Percentiles rank a stretch among this genome's conserved stretches.
These are phyloP conservation scores for Apocrypta bakeri DNA, from an alignment of 1,140 invertebrate genomes.

Conservation along the genomic window DNA sequence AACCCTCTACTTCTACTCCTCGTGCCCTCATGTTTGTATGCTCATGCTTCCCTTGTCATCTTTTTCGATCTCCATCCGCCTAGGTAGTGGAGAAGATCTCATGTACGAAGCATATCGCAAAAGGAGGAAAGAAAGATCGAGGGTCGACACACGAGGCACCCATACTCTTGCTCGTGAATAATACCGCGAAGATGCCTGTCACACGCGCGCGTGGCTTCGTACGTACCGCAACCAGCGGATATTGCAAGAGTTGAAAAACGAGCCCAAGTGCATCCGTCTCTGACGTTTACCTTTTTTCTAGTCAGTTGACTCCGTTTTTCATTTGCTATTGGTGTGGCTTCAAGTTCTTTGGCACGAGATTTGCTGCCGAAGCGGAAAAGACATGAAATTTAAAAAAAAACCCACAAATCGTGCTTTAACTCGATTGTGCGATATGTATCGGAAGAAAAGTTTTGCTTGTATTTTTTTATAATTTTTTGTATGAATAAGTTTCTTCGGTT, in stretches of 20 bases:
- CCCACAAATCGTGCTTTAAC: too few relatives aligned
- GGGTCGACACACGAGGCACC: neutral
- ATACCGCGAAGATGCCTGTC: neutral
- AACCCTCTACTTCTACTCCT: too few relatives aligned
- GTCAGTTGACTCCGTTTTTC: neutral
- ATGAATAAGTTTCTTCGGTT: too few relatives aligned
- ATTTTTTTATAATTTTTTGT: too few relatives aligned
- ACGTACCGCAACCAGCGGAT: neutral
- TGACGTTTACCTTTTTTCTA: neutral
- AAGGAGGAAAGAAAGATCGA: too few relatives aligned
- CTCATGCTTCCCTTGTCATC: too few relatives aligned
- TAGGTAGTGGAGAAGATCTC: neutral
- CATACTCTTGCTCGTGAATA: neutral
- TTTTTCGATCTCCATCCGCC: neutral
- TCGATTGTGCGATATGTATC: too few relatives aligned
- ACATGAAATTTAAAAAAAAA: too few relatives aligned
- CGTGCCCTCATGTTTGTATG: too few relatives aligned
- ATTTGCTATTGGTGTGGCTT: neutral
- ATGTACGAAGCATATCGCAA: neutral
- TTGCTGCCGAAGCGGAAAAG: too few relatives aligned
- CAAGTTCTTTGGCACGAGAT: too few relatives aligned
- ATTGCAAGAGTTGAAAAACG: conserved; percentile 15
- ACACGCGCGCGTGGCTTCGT: neutral
- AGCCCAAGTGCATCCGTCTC: neutral
- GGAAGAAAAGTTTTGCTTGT: too few relatives aligned